A percentile compares a stretch with the other conserved stretches of the same genome.
These are phyloP conservation scores for Neodon shergylaensis DNA, from an alignment of 2,113 vertebrate genomes.

Conservation along the genomic window DNA sequence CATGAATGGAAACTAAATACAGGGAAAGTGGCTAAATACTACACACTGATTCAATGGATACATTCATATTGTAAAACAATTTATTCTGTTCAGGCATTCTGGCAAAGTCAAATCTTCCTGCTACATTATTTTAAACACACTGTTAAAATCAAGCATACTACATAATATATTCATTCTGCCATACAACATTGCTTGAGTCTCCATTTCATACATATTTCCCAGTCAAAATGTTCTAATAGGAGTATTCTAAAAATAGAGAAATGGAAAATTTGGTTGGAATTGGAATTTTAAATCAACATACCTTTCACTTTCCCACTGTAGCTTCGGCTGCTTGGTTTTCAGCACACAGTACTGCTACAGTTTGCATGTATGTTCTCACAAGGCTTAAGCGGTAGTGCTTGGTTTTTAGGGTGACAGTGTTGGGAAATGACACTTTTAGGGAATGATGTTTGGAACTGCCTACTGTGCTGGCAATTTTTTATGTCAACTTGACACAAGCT, in stretches of 20 bases:
- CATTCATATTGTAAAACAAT: constrained; percentile 55
- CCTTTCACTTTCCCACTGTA: background rate
- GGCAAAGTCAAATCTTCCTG: constrained; percentile 15
- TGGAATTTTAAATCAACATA: constrained; percentile 47
- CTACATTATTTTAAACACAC: constrained; percentile 49
- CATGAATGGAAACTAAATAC: constrained; percentile 43
- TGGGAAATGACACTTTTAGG: background rate
- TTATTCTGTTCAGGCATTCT: constrained; percentile 53
- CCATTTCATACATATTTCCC: constrained; percentile 25
- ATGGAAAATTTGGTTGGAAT: background rate
- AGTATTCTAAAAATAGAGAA: constrained; percentile 28
- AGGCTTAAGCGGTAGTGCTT: background rate
- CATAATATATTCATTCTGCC: constrained; percentile 33
- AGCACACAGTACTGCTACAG: background rate
- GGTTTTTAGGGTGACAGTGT: background rate
- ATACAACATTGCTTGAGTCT: background rate
- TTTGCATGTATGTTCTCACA: background rate
- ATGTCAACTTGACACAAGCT: background rate
- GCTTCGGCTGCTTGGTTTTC: background rate
- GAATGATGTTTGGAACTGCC: background rate
- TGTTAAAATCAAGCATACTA: constrained; percentile 57
- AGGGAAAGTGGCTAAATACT: constrained; percentile 26
- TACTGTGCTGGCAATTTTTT: too few relatives aligned
- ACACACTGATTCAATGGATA: constrained; percentile 32
- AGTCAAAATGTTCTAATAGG: constrained; percentile 49